These are phyloP conservation scores for Leucania comma DNA, from an alignment of 2,888 invertebrate genomes.

Conservation along the genomic window DNA sequence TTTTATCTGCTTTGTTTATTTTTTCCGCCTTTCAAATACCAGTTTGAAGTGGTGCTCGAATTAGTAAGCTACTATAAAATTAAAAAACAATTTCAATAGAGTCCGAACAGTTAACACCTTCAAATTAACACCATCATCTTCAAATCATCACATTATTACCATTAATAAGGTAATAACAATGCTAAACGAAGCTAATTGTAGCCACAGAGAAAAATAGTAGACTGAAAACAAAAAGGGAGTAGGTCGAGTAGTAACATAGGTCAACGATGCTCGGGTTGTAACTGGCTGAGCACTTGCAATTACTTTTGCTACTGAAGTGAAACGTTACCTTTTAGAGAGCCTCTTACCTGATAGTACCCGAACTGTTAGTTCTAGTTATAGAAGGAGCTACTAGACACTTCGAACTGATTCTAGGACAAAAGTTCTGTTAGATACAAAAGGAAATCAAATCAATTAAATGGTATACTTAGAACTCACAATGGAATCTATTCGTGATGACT, in stretches of 20 bases:
- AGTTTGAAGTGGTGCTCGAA: neutral
- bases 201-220: constrained; percentile 36
- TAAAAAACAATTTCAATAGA: neutral
- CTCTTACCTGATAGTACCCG: constrained; percentile 6
- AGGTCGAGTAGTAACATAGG: constrained; percentile 69
- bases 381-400: neutral
- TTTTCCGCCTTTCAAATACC: too few relatives aligned
- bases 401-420: neutral
- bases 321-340: constrained; percentile 23
- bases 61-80: neutral
- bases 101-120: constrained; percentile 1
- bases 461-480: neutral
- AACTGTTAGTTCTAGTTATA: constrained; percentile 18
- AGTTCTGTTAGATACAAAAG: neutral
- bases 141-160: constrained; percentile 38
- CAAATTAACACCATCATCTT: constrained; percentile 31
- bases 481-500: too few relatives aligned
- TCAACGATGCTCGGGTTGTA: constrained; percentile 57
- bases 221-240: constrained; percentile 60
- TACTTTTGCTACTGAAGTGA: constrained; percentile 43
- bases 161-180: constrained; percentile 45
- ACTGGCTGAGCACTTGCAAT: constrained; percentile 46
- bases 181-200: constrained; percentile 53
- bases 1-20: too few relatives aligned
- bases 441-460: neutral